Base-by-base conservation (phyloP, 2,888 invertebrate species). In the Anarsia innoxiella region DNA sequence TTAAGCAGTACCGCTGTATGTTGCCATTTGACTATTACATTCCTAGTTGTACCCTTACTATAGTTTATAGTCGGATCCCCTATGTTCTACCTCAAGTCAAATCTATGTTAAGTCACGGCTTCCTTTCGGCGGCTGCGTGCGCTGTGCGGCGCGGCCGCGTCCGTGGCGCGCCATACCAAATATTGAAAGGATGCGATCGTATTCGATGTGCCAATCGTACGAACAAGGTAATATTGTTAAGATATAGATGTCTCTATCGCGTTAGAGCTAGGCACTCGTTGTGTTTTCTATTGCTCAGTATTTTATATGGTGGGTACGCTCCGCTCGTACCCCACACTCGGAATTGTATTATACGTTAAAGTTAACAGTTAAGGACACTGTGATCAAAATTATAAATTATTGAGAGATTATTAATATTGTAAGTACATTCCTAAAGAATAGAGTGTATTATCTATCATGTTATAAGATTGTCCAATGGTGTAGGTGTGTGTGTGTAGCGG, bases 301-400 rank as follows among this genome's bases (percentile, higher is more conserved):
- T 83, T 82, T 80, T 79, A 80, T 79, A 71, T 64, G 43, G 65
- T 69, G 67, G 76, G 70, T 63, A 67, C 67, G 60, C n/a, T 48
- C 60, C 56, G 23, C 23, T 13, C 49, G 62, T 56, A 69, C 67
- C n/a, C 69, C 61, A 66, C 65, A 73, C 71, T 75, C 68, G 78
- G 77, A 78, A 77, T 82, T 82, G 80, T 83, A 78, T 73, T 69
- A 77, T 77, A 79, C 70, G 80, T 83, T 82, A 77, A 74, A 67
- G 65, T 80, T 82, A 78, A 83, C 79, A 82, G 79, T 82, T 77
- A 83, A 82, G 78, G 64, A 74, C 71, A 80, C 83, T 84, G 84
- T 84, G 83, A 84, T 84, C 79, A 76, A 83, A 83, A 83, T 84
- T 84, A 83, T 83, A 79, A 82, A 84, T 78, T 83, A 83, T 80